Evolutionary conservation across 1,140 invertebrate genomes (phyloP).

Genomic region (Trinorchestia longiramus): DNA sequence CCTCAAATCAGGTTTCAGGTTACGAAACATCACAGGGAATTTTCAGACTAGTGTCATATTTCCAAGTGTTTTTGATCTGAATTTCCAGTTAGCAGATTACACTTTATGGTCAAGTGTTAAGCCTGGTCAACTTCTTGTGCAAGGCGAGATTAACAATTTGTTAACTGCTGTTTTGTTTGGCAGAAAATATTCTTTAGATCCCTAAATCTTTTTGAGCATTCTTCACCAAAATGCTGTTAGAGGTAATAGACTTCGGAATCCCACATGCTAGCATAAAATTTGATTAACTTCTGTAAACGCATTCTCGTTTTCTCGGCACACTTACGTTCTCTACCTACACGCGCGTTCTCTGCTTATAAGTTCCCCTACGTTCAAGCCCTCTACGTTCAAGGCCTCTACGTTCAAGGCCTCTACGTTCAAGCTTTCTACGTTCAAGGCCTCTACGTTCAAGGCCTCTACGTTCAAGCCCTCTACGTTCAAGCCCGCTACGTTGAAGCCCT

Average conservation of each 20-base stretch:
- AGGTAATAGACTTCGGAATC: neutral
- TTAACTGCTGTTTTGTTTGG: slow-evolving; percentile 59
- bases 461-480: too few species aligned
- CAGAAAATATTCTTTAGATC: slow-evolving; percentile 58
- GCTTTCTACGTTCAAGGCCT: too few species aligned
- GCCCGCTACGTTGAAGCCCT: too few species aligned
- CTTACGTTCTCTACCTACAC: neutral
- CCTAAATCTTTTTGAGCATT: neutral
- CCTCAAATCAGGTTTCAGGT: slow-evolving; percentile 7
- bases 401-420: too few species aligned
- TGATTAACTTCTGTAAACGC: neutral
- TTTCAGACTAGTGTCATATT: slow-evolving; percentile 54
- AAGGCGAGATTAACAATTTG: slow-evolving; percentile 20
- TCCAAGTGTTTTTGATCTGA: slow-evolving; percentile 57
- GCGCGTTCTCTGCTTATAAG: neutral
- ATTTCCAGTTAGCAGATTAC: slow-evolving; percentile 35
- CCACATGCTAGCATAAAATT: neutral
- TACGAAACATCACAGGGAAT: slow-evolving; percentile 47
- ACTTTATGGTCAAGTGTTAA: neutral
- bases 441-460: too few species aligned
- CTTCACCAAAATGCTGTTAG: neutral
- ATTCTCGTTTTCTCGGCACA: neutral
- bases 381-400: too few species aligned
- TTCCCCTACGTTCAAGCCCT: too few species aligned
- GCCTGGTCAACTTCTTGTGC: neutral